Evolutionary conservation across 2,888 invertebrate species (phyloP).

Genomic region (Cacoxenus indagator): DNA sequence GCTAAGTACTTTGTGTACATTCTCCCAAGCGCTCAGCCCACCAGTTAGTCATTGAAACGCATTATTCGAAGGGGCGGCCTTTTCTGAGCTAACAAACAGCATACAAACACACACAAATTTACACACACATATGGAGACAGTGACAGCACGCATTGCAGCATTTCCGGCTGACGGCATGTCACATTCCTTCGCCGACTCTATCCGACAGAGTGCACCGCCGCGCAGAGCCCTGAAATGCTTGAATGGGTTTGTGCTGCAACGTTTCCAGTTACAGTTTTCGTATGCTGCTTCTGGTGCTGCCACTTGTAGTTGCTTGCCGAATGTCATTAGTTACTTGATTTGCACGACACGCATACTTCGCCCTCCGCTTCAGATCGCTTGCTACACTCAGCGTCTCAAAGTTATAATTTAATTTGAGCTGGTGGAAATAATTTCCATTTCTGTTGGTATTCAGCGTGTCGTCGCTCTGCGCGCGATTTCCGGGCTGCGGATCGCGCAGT

Average conservation of each 20-base stretch:
- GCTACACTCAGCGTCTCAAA: not conserved
- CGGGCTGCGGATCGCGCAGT: not conserved
- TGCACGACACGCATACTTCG: not conserved
- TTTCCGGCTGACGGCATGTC: no score
- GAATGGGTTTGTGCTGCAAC: not conserved
- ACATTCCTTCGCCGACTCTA: not conserved
- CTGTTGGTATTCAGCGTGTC: not conserved
- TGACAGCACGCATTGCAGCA: no score
- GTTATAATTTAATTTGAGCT: constrained; percentile 15
- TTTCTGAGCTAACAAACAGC: no score
- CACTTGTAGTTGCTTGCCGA: not conserved
- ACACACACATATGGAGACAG: no score
- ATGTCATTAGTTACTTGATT: constrained; percentile 14
- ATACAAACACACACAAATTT: no score
- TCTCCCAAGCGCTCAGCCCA: not conserved
- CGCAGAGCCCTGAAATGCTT: not conserved
- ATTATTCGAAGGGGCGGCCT: no score
- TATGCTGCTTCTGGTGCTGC: not conserved
- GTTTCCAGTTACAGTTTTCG: constrained; percentile 14
- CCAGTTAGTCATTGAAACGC: no score
- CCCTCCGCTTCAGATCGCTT: not conserved
- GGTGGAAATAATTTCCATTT: not conserved
- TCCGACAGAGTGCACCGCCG: not conserved
- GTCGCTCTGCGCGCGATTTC: not conserved
- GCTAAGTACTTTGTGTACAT: not conserved